Percentiles rank a stretch among this genome's conserved stretches.
Evolutionary conservation across 2,888 invertebrate genomes (phyloP).

Genomic region (Sialis lutaria): DNA sequence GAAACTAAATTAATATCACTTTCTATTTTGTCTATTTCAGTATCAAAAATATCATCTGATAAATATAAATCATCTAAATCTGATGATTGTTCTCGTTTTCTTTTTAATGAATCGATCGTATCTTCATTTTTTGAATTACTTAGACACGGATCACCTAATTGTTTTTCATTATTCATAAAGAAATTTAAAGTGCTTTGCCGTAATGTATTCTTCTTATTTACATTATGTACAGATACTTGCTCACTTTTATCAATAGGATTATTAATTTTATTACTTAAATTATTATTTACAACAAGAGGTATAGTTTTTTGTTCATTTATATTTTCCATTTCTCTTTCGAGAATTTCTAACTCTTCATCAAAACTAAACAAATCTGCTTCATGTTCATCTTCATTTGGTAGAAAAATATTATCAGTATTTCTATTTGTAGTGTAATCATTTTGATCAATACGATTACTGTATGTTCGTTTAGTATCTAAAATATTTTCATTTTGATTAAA

Average conservation of each 20-base stretch:
- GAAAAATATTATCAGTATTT: not conserved
- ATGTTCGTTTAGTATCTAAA: no score
- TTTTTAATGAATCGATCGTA: not conserved
- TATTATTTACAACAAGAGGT: not conserved
- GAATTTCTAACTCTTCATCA: not conserved
- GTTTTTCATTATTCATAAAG: no score
- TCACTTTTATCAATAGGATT: not conserved
- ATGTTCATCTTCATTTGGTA: not conserved
- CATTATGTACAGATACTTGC: not conserved
- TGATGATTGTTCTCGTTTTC: not conserved
- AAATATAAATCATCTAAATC: constrained; percentile 4
- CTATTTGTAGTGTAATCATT: not conserved
- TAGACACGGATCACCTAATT: no score
- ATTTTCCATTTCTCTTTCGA: not conserved
- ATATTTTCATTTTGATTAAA: not conserved
- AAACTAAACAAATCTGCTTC: not conserved
- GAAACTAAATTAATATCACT: not conserved
- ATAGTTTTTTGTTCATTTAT: not conserved
- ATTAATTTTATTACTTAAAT: not conserved
- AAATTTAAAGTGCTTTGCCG: no score
- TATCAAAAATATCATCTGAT: constrained; percentile 1
- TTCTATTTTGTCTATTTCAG: not conserved
- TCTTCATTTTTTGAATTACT: not conserved
- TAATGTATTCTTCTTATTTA: not conserved
- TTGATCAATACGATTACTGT: no score